Base-by-base conservation (phyloP, 1,140 invertebrate genomes). In the Eumaeus atala region DNA sequence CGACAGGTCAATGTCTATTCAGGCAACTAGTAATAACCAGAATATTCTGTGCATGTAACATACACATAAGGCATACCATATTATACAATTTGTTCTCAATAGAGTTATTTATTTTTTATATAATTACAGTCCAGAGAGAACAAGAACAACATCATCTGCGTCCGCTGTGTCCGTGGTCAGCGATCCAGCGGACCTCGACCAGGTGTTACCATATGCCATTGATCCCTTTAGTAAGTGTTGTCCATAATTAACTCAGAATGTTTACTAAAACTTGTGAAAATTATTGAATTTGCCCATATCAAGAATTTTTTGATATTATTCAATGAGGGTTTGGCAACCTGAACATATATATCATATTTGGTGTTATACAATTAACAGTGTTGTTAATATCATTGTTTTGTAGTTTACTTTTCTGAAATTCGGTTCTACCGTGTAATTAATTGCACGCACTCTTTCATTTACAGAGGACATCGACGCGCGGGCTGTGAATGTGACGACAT, bases 131-230 rank as follows among this genome's bases (percentile, higher is more conserved):
- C 73, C 79, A 5, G 87, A 86, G 48, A 63, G 87, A 0, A 62
- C 76, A 0, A 64, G 87, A 0, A 87, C 87, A 0, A 79, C 78
- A 10, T 88, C 87, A 0, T 87, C 81, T 38, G 82, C 87, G 6
- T 88, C 87, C 0, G 76, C 84, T 0, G 77, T 87, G 34, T 88
- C 87, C 0, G 87, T 88, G 6, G 87, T 88, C 11, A 87, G 84
- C 51, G 87, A 88, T 16, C 74, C 78, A 0, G 61, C 66, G 0
- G 81, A 84, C 1, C 63, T 62, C 0, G 75, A 83, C 8, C 73
- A 64, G 16, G 44, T 61, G 0, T 11, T 64, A 0, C 70, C 76
- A 0, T 55, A 68, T 10, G 65, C 77, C 1, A 64, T 82, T 0
- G 86, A 88, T 44, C 84, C 87, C 0, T 88, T 87, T 59, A 87